Evolutionary conservation across 2,888 invertebrate species (phyloP), one percentile per base, ranked within the genome.

Genomic region (Miltochrista miniata): DNA sequence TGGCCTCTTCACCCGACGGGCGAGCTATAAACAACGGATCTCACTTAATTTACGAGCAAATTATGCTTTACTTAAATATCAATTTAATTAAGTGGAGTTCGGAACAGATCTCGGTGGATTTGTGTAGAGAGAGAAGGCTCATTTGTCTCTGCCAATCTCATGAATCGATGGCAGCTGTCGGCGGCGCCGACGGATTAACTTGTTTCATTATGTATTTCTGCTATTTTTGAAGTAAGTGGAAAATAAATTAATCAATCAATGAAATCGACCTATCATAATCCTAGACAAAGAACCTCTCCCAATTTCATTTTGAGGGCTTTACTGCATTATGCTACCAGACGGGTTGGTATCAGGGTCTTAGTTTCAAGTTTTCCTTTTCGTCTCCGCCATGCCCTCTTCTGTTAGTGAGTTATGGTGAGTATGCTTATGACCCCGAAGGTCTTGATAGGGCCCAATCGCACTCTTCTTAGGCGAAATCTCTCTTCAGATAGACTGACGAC

Each of bases 31-130:
- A 91, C 90, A 91, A 90, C 81, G 84, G 79, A 87, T 90, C 88
- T 87, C 83, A 80, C 87, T 89, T 90, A 91, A 90, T 89, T 89
- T 90, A 91, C 89, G 89, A 89, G 85, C 83, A 80, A 90, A 90
- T 92, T 90, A 90, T 90, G 85, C 90, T 89, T 88, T 87, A 87
- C 89, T 90, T 90, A 90, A 90, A 91, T 91, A 90, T 90, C 90
- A 91, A 92, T 91, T 91, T 91, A 90, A 90, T 90, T 91, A 90
- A 90, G 87, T 87, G 82, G 77, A 81, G 83, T 85, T 87, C 79
- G 79, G 75, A 79, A 72, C 63, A 80, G 80, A 81, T 88, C 82
- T 77, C 74, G 49, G 66, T 50, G 85, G 87, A 84, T 87, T 87
- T 85, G 76, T 72, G 76, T 45, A 68, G 44, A 24, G 46, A 47